Percentiles rank a stretch among this genome's conserved stretches.
These are phyloP conservation scores for Pithys albifrons DNA, from an alignment of 2,113 vertebrate genomes.

Conservation along the genomic window DNA sequence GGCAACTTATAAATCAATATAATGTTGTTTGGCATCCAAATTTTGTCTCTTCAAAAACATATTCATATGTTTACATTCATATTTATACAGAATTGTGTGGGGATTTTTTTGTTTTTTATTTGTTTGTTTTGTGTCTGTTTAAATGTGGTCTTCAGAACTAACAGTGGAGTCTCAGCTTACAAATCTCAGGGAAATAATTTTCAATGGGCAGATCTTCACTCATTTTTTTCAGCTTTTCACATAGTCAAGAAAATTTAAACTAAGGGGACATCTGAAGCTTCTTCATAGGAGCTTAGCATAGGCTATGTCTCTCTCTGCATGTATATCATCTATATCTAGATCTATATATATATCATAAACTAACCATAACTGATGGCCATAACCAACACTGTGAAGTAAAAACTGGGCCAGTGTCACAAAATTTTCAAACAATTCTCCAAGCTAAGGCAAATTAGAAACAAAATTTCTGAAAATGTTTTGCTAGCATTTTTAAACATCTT, in stretches of 20 bases:
- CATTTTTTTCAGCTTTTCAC: background rate
- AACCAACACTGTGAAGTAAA: background rate
- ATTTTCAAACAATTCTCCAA: background rate
- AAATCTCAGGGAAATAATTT: background rate
- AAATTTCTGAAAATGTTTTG: background rate
- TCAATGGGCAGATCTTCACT: background rate
- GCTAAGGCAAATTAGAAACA: background rate
- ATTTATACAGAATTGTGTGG: accelerated
- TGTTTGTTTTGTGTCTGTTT: background rate
- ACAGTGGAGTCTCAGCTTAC: background rate
- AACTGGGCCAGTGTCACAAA: background rate
- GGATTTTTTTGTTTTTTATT: no score
- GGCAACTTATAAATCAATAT: background rate
- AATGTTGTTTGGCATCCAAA: background rate
- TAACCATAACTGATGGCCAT: background rate
- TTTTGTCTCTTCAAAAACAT: background rate
- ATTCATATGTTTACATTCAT: background rate
- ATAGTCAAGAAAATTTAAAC: background rate
- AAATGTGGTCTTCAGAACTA: background rate
- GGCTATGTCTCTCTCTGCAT: no score
- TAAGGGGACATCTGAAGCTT: background rate
- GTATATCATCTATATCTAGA: no score
- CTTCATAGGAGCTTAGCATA: background rate
- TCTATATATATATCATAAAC: no score
- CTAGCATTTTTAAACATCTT: background rate